A percentile compares a stretch with the other conserved stretches of the same genome.
phyloP scores from a whole-genome alignment of 2,797 vertebrate species.

The Gymnodraco acuticeps region DNA sequence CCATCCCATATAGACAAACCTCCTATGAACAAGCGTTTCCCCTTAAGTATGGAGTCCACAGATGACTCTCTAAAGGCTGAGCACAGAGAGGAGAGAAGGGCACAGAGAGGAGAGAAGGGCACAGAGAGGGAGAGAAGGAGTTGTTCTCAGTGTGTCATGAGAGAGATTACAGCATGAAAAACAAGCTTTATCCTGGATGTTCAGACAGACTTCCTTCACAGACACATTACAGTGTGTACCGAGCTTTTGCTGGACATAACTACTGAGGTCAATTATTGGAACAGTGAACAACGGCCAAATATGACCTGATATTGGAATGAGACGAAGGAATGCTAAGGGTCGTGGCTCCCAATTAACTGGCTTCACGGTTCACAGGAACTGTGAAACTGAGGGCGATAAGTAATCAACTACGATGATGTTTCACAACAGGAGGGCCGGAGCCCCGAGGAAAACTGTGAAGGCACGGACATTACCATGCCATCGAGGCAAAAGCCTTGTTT shows the following conservation, averaged over 20 bases:
- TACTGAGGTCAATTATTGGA: constrained; percentile 33
- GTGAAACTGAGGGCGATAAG: constrained; percentile 33
- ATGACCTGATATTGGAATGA: constrained; percentile 37
- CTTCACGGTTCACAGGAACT: constrained; percentile 27
- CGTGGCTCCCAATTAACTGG: constrained; percentile 30
- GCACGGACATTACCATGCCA: background rate
- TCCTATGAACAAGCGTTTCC: constrained; percentile 47
- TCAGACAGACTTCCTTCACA: constrained; percentile 39
- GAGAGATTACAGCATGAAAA: constrained; percentile 51
- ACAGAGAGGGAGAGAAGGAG: constrained; percentile 45
- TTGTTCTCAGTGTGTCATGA: constrained; percentile 39
- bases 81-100: background rate
- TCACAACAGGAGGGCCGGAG: constrained; percentile 25
- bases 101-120: constrained; percentile 41
- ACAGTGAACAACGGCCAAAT: constrained; percentile 44
- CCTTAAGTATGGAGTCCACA: constrained; percentile 54
- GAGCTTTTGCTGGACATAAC: constrained; percentile 22
- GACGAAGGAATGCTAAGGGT: constrained; percentile 19
- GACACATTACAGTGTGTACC: constrained; percentile 22
- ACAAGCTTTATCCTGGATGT: constrained; percentile 29
- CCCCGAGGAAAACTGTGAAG: background rate
- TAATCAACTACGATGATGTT: constrained; percentile 30
- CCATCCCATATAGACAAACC: constrained; percentile 51
- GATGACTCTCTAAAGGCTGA: constrained; percentile 77
- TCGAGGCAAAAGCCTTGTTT: constrained; percentile 15